Conservation (phyloP, 2,797 vertebrate species). For the Bradypodion ventrale region DNA sequence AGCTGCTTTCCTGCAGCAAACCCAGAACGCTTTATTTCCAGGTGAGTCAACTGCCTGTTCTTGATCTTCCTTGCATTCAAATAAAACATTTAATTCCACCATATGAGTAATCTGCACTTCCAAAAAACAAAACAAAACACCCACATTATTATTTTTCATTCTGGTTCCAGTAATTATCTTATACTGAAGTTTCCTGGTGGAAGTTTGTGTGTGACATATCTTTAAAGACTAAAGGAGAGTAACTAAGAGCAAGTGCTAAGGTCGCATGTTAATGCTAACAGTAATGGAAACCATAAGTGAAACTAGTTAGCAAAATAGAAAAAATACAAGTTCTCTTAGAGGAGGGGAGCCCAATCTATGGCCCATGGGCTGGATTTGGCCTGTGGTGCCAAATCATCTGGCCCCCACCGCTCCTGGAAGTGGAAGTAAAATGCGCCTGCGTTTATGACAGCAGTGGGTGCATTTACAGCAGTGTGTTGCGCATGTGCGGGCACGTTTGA, state of each 20-base stretch:
- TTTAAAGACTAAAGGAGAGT: neutral
- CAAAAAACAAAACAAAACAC: neutral
- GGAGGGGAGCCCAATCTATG: too few species aligned
- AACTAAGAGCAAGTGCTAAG: neutral
- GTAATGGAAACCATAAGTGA: neutral
- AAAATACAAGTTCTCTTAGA: neutral
- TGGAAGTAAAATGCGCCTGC: too few species aligned
- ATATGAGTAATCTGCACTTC: neutral
- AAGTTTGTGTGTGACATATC: slow-evolving; percentile 1
- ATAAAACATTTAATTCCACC: neutral
- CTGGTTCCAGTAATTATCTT: neutral
- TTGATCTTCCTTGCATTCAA: neutral
- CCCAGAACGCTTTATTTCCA: neutral
- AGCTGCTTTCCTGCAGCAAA: neutral
- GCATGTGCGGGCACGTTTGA: too few species aligned
- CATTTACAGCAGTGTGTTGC: too few species aligned
- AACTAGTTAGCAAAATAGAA: slow-evolving; percentile 5
- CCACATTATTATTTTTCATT: neutral
- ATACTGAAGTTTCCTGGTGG: neutral
- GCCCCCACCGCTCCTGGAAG: too few species aligned
- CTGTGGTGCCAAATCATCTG: too few species aligned
- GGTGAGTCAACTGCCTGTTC: neutral
- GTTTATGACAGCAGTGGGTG: too few species aligned
- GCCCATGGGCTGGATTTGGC: too few species aligned
- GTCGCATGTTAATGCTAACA: neutral